These are phyloP conservation scores for Pseudochirops cupreus DNA, from an alignment of 2,797 vertebrate genomes.

Conservation along the genomic window DNA sequence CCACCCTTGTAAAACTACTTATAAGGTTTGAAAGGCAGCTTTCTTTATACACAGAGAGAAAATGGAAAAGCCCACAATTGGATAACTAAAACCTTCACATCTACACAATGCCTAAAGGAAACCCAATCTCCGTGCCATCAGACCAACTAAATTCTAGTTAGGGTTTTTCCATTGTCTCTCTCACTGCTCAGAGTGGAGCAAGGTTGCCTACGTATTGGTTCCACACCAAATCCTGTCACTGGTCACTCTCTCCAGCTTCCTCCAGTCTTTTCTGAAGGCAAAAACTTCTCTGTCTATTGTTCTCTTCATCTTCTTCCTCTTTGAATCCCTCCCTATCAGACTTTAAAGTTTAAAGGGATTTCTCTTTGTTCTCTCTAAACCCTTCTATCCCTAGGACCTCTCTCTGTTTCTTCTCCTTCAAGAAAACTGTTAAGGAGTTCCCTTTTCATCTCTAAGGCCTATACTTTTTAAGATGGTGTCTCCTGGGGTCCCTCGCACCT, in stretches of 20 bases:
- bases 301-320: not conserved
- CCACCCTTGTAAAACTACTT: too few relatives aligned
- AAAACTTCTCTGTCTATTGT: not conserved
- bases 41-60: too few relatives aligned
- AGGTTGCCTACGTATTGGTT: not conserved
- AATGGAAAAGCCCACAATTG: too few relatives aligned
- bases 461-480: not conserved
- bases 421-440: not conserved
- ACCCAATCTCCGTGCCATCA: not conserved
- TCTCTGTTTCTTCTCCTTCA: not conserved
- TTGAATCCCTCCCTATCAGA: not conserved
- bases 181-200: not conserved
- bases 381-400: not conserved
- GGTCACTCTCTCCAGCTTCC: not conserved
- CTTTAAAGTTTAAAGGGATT: not conserved
- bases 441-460: not conserved
- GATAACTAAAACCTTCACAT: too few relatives aligned
- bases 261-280: not conserved
- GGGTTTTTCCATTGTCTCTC: not conserved
- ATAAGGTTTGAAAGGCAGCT: too few relatives aligned
- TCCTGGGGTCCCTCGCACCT: not conserved
- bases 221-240: not conserved
- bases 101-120: not conserved
- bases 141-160: not conserved
- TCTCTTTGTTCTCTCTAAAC: not conserved